These are phyloP conservation scores for Indicator maculatus DNA, from an alignment of 2,113 vertebrate species.

Conservation along the genomic window DNA sequence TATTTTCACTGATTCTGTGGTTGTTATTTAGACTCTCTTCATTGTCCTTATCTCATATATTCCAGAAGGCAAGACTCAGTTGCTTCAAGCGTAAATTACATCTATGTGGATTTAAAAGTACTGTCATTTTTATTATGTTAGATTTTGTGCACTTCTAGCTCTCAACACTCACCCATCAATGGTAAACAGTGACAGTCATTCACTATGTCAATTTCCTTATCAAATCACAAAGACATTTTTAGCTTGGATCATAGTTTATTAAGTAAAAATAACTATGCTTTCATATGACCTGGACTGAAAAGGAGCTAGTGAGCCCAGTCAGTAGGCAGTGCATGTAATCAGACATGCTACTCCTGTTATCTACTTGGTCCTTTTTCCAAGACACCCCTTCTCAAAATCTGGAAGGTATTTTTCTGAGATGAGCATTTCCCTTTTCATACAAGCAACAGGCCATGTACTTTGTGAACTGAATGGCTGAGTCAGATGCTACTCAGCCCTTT, in stretches of 20 bases:
- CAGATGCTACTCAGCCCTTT: background rate
- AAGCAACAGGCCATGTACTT: background rate
- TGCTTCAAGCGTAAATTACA: conserved; percentile 3
- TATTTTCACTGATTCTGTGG: background rate
- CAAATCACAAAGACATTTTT: background rate
- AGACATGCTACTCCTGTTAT: background rate
- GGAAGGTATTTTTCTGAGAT: background rate
- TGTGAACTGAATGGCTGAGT: background rate
- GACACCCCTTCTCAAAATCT: background rate
- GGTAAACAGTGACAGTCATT: background rate
- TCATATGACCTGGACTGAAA: background rate
- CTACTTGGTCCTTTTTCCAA: background rate
- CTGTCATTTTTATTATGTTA: background rate
- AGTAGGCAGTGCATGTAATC: background rate
- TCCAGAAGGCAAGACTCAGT: background rate
- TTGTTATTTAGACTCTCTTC: background rate
- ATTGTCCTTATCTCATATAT: background rate
- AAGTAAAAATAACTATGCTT: background rate
- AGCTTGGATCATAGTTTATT: background rate
- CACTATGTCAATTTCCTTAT: background rate
- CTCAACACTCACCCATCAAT: background rate
- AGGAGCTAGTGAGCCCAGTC: background rate
- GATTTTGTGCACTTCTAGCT: background rate
- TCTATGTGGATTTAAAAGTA: conserved; percentile 20
- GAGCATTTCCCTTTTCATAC: background rate